Base-by-base conservation (phyloP, 2,113 vertebrate species). In the Chaenocephalus aceratus region DNA sequence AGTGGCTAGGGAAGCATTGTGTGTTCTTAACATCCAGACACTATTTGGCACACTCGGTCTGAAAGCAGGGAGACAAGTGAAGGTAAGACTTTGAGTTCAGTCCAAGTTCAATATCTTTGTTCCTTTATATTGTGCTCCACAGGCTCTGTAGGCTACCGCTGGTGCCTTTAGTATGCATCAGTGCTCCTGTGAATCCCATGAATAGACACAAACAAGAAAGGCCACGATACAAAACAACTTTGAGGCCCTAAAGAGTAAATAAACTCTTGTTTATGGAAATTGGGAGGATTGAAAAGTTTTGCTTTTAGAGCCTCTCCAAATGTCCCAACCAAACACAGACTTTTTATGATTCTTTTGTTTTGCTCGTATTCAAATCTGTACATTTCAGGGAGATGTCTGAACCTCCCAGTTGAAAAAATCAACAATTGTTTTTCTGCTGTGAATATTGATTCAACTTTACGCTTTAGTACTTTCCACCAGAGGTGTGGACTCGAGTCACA, bases 111-210 rank as follows among this genome's bases (percentile, higher is more conserved):
- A 49, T 26, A 23, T 52, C 7, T n/a, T 66, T 14, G 44, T 62
- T 70, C 80, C 59, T 14, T 63, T 64, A 46, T 63, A 68, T 63
- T 78, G 72, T 75, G 23, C 66, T 69, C 56, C 69, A 51, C 21
- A 3, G 10, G 16, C 60, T 70, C 26, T 6, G 14, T 5, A 18
- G 45, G 63, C 41, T 54, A 23, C 49, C 15, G 30, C 52, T 77
- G n/a, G n/a, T 53, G 48, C 45, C 64, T 41, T 44, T 44, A 11
- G 6, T 51, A 62, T 72, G 57, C 68, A 77, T 51, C 51, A 12
- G 5, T 21, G 18, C 62, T 41, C 21, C 21, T 30, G 21, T 21
- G 21, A 41, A 61, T 69, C 58, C 63, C 23, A 54, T 54, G n/a
- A 78, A 16, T 26, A 23, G 16, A n/a, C n/a, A n/a, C n/a, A n/a